These are phyloP conservation scores for Cryptomyrus ogoouensis DNA, from an alignment of 2,113 vertebrate species.

Conservation along the genomic window DNA sequence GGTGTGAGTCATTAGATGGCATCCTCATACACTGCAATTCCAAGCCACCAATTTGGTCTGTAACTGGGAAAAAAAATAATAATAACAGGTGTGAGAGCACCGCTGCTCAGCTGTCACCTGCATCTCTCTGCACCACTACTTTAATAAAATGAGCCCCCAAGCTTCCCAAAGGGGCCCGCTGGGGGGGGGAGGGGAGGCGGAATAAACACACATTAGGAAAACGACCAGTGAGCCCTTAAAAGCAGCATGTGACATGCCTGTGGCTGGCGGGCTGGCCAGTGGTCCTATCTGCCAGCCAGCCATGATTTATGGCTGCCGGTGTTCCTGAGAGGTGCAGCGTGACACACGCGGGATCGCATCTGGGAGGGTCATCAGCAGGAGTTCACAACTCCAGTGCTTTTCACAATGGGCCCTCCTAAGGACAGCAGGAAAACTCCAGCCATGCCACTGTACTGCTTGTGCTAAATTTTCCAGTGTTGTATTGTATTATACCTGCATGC, in stretches of 20 bases:
- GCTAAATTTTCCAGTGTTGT: neutral
- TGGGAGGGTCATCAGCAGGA: conserved; percentile 50
- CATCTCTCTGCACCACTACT: neutral
- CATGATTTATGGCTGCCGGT: conserved; percentile 61
- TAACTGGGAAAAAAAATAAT: neutral
- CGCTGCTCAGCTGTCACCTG: neutral
- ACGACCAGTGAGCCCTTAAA: conserved; percentile 54
- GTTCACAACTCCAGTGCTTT: conserved; percentile 45
- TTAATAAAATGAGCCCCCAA: neutral
- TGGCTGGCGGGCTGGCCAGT: conserved; percentile 41
- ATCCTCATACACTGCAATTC: neutral
- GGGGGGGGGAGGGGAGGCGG: conserved; percentile 26
- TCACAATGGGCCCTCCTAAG: conserved; percentile 46
- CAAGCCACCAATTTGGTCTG: neutral
- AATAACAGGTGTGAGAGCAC: neutral
- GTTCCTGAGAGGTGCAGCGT: conserved; percentile 61
- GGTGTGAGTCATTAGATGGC: neutral
- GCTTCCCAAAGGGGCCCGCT: neutral
- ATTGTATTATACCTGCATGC: neutral
- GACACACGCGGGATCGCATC: conserved; percentile 57
- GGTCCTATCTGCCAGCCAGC: conserved; percentile 35
- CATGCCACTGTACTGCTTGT: neutral
- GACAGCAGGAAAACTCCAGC: neutral
- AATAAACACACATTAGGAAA: conserved; percentile 47
- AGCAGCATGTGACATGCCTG: conserved; percentile 51